These are phyloP conservation scores for Callaeas wilsoni DNA, from an alignment of 2,113 vertebrate genomes.

Conservation along the genomic window DNA sequence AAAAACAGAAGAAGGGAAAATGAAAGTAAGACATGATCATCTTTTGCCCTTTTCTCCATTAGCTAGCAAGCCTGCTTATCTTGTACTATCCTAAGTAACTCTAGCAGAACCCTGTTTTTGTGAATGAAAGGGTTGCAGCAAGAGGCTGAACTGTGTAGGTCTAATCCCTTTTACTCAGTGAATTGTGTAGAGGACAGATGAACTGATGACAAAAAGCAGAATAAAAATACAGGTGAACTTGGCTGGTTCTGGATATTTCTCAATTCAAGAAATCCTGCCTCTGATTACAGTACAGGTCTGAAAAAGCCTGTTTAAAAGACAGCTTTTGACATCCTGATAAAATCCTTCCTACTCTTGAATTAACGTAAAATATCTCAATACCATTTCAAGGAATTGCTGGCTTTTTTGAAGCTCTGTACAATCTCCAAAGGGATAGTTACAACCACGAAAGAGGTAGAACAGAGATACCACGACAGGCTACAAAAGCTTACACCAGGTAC, in stretches of 20 bases:
- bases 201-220: neutral
- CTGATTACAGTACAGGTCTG: neutral
- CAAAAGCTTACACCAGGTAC: neutral
- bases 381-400: neutral
- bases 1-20: neutral
- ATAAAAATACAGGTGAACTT: neutral
- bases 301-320: neutral
- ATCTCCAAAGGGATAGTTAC: neutral
- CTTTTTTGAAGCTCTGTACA: neutral
- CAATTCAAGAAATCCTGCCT: neutral
- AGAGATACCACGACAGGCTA: rapidly evolving
- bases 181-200: neutral
- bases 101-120: neutral
- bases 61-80: neutral
- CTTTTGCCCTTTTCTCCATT: neutral
- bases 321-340: neutral
- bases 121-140: neutral
- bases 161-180: neutral
- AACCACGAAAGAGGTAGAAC: neutral
- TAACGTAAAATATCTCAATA: neutral
- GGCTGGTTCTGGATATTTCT: neutral
- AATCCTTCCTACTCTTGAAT: neutral
- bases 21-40: neutral
- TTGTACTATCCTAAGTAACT: neutral
- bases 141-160: neutral